Conservation (phyloP, 2,113 vertebrate species). For the Oncorhynchus nerka region DNA sequence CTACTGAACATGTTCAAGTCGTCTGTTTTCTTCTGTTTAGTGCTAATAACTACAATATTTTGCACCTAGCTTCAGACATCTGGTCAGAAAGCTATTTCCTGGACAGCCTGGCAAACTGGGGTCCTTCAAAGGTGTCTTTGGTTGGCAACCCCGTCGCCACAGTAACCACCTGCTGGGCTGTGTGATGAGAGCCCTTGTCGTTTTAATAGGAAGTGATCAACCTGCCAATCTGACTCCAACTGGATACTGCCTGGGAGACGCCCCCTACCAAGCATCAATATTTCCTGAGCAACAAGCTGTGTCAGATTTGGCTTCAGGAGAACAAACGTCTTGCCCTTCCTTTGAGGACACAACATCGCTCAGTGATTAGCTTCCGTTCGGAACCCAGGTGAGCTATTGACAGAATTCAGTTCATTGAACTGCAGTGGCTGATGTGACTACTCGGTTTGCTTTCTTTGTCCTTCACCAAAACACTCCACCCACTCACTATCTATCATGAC, state of each 20-base stretch:
- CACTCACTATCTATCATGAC: too few species aligned
- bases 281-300: neutral
- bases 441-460: too few species aligned
- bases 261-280: neutral
- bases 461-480: too few species aligned
- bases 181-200: conserved; percentile 28
- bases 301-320: neutral
- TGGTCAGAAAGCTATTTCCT: neutral
- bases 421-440: too few species aligned
- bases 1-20: too few species aligned
- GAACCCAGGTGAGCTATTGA: too few species aligned
- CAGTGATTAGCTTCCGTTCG: too few species aligned
- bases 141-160: conserved; percentile 18
- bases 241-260: conserved; percentile 12
- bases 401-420: too few species aligned
- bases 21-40: neutral
- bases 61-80: neutral
- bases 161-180: conserved; percentile 13
- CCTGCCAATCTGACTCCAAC: conserved; percentile 4
- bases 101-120: conserved; percentile 10
- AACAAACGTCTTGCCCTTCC: neutral
- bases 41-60: neutral
- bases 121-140: conserved; percentile 13
- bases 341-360: too few species aligned
- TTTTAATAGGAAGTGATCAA: conserved; percentile 13